Evolutionary conservation across 1,140 invertebrate species (phyloP), one percentile per base, ranked within the genome.

Genomic region (Rhizoglyphus robini): DNA sequence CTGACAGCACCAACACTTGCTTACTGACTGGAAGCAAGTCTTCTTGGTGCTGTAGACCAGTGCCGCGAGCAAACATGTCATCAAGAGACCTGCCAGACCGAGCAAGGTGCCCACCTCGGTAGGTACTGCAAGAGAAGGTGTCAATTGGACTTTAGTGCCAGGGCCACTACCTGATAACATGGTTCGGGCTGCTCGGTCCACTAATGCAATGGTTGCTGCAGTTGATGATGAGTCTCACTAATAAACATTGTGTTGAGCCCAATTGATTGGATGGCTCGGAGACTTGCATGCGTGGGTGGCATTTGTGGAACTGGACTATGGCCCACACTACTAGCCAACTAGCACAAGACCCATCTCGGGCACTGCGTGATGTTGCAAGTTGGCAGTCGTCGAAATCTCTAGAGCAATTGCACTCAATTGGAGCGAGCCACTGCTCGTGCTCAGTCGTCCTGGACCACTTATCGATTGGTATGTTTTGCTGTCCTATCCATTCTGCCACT

Each of bases 21-120:
- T 80, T 66, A 80, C 79, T 68, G 81, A 76, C 70, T 79, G 70
- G 75, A 86, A 86, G 73, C 86, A 86, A 76, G 86, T 83, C 74
- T 83, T 84, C 70, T 86, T 86, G 74, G 86, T 87, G 59, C 88
- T 78, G 75, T 88, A 90, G 57, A 88, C 78, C 69, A 87, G 85
- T 69, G 88, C 81, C n/a, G 88, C 82, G 66, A 89, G 75, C 57
- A 89, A 78, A 30, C 88, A 77, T 31, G 85, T 81, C 20, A 87
- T 80, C 70, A 88, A 83, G 41, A 83, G 83, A 66, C 83, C 84
- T 67, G 88, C 83, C 63, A 83, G 86, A 72, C 85, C 86, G 63
- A 90, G 78, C 75, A 89, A 83, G 67, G 84, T 86, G 69, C 84
- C 81, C 66, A 86, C 84, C 77, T 87, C 86, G 70, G 83, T 79